Conservation (phyloP, 2,113 vertebrate species). For the Engraulis encrasicolus region DNA sequence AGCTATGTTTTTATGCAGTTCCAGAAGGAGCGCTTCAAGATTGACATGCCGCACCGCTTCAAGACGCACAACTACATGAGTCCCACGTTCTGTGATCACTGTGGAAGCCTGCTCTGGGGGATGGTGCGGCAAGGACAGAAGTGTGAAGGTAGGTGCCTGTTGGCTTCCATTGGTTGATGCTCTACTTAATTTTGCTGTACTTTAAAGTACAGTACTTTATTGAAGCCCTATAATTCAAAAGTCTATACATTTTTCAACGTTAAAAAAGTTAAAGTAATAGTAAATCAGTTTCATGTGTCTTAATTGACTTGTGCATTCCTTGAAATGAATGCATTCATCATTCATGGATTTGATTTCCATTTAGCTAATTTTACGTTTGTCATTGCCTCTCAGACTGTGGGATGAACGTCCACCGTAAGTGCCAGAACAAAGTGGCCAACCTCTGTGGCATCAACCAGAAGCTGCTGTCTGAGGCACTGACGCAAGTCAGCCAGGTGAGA, state of each 20-base stretch:
- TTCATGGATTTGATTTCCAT: background rate
- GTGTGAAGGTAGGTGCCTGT: conserved; percentile 91
- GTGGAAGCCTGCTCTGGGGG: conserved; percentile 97
- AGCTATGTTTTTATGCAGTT: conserved; percentile 77
- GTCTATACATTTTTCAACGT: too few relatives aligned
- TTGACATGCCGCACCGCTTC: conserved; percentile 98
- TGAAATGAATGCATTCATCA: background rate
- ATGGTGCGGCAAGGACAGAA: conserved; percentile 96
- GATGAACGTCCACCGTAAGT: conserved; percentile 98
- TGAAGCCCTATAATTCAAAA: too few relatives aligned
- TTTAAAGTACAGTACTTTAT: too few relatives aligned
- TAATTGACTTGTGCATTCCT: too few relatives aligned
- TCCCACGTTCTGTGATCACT: conserved; percentile 98
- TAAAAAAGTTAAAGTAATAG: too few relatives aligned
- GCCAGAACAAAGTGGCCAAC: conserved; percentile 96
- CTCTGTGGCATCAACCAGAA: conserved; percentile 99
- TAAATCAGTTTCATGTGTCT: too few relatives aligned
- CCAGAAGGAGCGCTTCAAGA: conserved; percentile 99
- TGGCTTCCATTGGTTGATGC: background rate
- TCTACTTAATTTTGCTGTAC: background rate
- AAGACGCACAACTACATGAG: conserved; percentile 97
- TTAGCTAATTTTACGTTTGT: conserved; percentile 30
- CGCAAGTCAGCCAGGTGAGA: conserved; percentile 91
- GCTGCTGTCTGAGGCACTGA: conserved; percentile 93
- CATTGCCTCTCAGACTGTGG: conserved; percentile 79